A percentile compares a stretch with the other conserved stretches of the same genome.
Evolutionary conservation across 2,888 invertebrate genomes (phyloP).

Genomic region (Hofmannophila pseudospretella): DNA sequence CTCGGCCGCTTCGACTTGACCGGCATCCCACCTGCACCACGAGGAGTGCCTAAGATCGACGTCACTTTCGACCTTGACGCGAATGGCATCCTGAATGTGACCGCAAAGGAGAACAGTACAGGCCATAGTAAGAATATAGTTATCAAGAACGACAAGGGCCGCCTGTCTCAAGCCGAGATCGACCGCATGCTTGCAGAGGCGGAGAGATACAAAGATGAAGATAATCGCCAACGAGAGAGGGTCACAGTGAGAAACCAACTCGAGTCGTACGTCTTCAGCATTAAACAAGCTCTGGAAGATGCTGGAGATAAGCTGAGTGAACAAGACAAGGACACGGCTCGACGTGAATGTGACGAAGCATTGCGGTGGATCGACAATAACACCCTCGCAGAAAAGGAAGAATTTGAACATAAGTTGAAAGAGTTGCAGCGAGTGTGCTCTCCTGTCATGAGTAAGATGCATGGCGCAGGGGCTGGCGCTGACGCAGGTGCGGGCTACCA

Average conservation of each 20-base stretch:
- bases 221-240: constrained; percentile 82
- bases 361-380: constrained; percentile 85
- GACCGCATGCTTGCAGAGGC: constrained; percentile 88
- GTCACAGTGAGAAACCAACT: constrained; percentile 84
- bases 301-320: constrained; percentile 78
- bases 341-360: constrained; percentile 75
- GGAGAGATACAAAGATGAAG: constrained; percentile 84
- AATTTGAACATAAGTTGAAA: constrained; percentile 78
- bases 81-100: constrained; percentile 89
- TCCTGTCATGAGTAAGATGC: constrained; percentile 77
- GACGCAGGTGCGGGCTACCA: constrained; percentile 20
- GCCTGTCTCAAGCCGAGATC: constrained; percentile 88
- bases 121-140: constrained; percentile 86
- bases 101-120: constrained; percentile 84
- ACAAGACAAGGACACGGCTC: constrained; percentile 79
- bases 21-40: constrained; percentile 83
- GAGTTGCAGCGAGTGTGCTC: constrained; percentile 78
- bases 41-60: constrained; percentile 82
- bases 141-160: constrained; percentile 89
- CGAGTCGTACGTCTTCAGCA: constrained; percentile 83
- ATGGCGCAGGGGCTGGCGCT: constrained; percentile 62
- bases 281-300: constrained; percentile 83
- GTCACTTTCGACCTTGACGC: constrained; percentile 87
- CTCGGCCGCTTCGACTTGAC: constrained; percentile 81
- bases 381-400: constrained; percentile 80